A percentile compares a stretch with the other conserved stretches of the same genome.
Evolutionary conservation across 2,888 invertebrate genomes (phyloP).

Genomic region (Morinoia aosen): DNA sequence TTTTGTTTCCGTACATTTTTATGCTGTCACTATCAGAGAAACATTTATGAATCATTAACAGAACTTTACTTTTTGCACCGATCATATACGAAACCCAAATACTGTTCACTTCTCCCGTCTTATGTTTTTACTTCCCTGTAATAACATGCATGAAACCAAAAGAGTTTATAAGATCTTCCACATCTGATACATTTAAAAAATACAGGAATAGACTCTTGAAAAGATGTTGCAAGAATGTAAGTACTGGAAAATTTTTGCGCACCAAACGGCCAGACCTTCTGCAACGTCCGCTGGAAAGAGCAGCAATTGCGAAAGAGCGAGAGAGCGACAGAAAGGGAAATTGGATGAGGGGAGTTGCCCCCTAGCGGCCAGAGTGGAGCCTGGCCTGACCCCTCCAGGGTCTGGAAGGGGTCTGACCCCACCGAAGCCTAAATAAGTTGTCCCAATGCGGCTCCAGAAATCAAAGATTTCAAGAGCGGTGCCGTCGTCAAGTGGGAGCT

Average conservation of each 20-base stretch:
- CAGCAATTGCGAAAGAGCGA: background rate
- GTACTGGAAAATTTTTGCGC: background rate
- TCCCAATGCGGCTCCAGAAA: constrained; percentile 31
- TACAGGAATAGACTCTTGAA: too few relatives aligned
- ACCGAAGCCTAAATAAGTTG: constrained; percentile 29
- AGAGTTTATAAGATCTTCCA: too few relatives aligned
- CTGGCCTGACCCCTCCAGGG: background rate
- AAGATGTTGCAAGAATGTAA: too few relatives aligned
- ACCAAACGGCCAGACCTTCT: background rate
- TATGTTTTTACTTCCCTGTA: too few relatives aligned
- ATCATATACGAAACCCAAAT: too few relatives aligned
- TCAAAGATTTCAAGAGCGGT: background rate
- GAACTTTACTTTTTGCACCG: too few relatives aligned
- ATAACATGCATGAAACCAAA: too few relatives aligned
- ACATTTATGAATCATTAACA: too few relatives aligned
- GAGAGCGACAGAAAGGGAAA: background rate
- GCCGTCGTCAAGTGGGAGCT: background rate
- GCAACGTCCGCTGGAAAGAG: background rate
- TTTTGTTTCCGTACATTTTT: too few relatives aligned
- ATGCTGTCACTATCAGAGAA: too few relatives aligned
- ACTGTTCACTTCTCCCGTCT: too few relatives aligned
- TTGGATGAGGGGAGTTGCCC: background rate
- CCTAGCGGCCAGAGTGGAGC: background rate
- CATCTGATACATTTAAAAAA: too few relatives aligned
- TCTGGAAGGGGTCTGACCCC: background rate